phyloP scores from a whole-genome alignment of 2,113 vertebrate species.

The Menidia beryllina region DNA sequence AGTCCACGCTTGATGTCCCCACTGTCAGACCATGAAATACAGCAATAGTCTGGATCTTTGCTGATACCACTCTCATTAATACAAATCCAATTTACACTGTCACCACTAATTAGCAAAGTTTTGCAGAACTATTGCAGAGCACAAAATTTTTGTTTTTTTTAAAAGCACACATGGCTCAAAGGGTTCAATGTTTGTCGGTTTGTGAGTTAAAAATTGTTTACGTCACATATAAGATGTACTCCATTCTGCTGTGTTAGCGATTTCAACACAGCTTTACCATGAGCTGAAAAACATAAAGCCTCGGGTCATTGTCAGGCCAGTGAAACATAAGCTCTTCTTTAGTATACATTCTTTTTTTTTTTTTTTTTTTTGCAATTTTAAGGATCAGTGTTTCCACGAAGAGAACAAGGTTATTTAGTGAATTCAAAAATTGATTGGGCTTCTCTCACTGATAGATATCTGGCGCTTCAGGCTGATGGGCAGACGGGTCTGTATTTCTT shows the following conservation, averaged over 20 bases:
- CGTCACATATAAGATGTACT: not conserved
- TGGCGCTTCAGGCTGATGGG: not conserved
- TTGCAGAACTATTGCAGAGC: slow-evolving; percentile 46
- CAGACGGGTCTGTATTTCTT: no score
- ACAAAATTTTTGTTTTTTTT: slow-evolving; percentile 58
- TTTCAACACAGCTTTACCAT: not conserved
- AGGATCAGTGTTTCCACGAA: no score
- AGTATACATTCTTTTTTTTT: no score
- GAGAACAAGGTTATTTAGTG: no score
- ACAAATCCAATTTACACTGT: slow-evolving; percentile 72
- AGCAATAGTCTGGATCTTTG: slow-evolving; percentile 69
- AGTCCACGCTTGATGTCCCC: slow-evolving; percentile 67
- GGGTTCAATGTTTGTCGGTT: not conserved
- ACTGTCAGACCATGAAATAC: slow-evolving; percentile 74
- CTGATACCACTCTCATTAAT: slow-evolving; percentile 74
- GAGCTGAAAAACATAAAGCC: not conserved
- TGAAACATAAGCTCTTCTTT: not conserved
- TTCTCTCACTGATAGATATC: not conserved
- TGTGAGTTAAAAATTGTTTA: not conserved
- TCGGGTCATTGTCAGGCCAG: not conserved
- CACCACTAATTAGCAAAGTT: slow-evolving; percentile 76
- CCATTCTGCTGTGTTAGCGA: not conserved
- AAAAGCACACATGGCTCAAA: slow-evolving; percentile 24
- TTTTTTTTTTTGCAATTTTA: no score
- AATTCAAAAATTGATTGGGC: no score